Percentiles rank a stretch among this genome's conserved stretches.
Evolutionary conservation across 1,140 invertebrate genomes (phyloP).

Genomic region (Planococcus citri): DNA sequence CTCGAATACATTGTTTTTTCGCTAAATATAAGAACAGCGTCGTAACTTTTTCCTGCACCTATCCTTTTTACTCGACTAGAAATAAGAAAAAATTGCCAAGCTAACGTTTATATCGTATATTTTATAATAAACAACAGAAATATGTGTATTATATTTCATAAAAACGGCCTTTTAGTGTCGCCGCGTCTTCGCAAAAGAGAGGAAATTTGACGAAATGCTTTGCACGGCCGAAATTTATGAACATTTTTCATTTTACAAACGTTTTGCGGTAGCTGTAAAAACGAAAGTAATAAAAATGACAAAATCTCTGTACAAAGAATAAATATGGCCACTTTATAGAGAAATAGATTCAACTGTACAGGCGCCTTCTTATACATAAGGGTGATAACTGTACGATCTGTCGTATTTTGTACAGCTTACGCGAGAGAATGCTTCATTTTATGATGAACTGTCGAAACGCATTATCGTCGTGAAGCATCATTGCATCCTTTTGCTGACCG

Average conservation of each 20-base stretch:
- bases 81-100: neutral
- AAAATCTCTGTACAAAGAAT: neutral
- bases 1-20: neutral
- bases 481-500: no score
- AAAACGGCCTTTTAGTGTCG: neutral
- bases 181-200: neutral
- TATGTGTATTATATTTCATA: constrained; percentile 4
- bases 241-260: neutral
- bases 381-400: no score
- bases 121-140: neutral
- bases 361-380: neutral
- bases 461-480: no score
- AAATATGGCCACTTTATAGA: neutral
- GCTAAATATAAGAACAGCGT: neutral
- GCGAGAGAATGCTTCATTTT: no score
- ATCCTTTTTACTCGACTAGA: neutral
- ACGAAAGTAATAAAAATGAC: neutral
- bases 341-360: neutral
- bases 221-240: neutral
- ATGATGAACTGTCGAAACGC: no score
- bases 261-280: neutral
- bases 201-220: neutral
- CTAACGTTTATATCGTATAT: neutral
- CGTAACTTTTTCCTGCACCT: neutral
- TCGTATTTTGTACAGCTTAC: no score